Evolutionary conservation across 2,888 invertebrate genomes (phyloP), one percentile per base, ranked within the genome.

Genomic region (Epirrita christyi): DNA sequence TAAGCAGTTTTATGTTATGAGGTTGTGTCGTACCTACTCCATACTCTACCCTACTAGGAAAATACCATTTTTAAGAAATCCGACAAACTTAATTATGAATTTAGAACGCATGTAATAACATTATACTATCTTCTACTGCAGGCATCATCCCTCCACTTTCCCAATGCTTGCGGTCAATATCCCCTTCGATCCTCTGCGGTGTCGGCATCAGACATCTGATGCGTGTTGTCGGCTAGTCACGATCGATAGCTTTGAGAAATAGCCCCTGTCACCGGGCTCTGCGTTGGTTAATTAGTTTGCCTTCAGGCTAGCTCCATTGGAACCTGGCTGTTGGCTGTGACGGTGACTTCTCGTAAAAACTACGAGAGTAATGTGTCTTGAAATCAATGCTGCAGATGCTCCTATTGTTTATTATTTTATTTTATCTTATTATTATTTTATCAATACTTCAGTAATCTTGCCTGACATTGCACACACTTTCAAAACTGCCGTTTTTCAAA

Each of bases 191-290:
- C 14, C 13, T 38, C 47, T 10, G 37, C 2, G 15, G 40, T 48
- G 21, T 41, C 28, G 34, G 41, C 38, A 40, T 29, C 41, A 58
- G 61, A 51, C 51, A 49, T 36, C 50, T 38, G 48, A 59, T 58
- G 57, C 53, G 47, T 43, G 56, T 47, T 58, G 61, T 52, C 59
- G 40, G 45, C 52, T 52, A 49, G 48, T 41, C 50, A 38, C 55
- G 55, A 61, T 64, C 66, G 50, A 64, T 66, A 60, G n/a, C 55
- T 58, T 54, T 55, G 58, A 63, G 56, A 60, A 58, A 66, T 59
- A 55, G 47, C 56, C 54, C 21, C 46, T 41, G 60, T 59, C 63
- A 21, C 42, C 41, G 36, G 42, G n/a, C 44, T 57, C 54, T 41
- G 43, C 46, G 49, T 21, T 38, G 11, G n/a, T 8, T 61, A 55